Evolutionary conservation across 2,113 vertebrate species (phyloP), one percentile per base, ranked within the genome.

Genomic region (Odocoileus virginianus): DNA sequence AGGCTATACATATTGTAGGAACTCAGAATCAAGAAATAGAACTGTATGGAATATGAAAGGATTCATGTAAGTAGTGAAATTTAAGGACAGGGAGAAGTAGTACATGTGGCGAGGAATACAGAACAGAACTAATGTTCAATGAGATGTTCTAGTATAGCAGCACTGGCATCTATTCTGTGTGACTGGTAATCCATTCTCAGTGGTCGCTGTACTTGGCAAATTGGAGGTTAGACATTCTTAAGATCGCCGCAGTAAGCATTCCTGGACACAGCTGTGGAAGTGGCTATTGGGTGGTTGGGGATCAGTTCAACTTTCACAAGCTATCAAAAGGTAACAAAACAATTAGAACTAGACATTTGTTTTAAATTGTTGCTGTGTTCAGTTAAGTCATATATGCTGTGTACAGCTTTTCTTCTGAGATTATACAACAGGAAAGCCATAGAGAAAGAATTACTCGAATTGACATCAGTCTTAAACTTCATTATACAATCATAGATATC

Each of bases 1-100:
- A n/a, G 50, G 47, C 17, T 84, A 2, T 83, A 36, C 89, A 15
- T 47, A 83, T 0, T 40, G 4, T 25, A 83, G 16, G 43, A 88
- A 78, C 78, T 96, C 50, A 57, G 58, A 90, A 95, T 87, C 16
- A 89, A 95, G 64, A 95, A 97, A 79, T 7, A 90, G 55, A 64
- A 84, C 55, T 58, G 12, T 25, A 58, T 1, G 50, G 50, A 71
- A 87, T 7, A 89, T 89, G 67, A 95, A 95, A 50, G n/a, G 2
- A 14, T 84, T 95, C 21, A 74, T 6, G 8, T 87, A 74, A 85
- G 76, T 92, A 64, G 28, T 43, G 76, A 58, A 82, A 91, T 7
- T 58, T 89, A 76, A 89, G 88, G 45, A 52, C 0, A 30, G 30
- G 54, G 21, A 83, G 87, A 64, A 79, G 36, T 14, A 33, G n/a